Base-by-base conservation (phyloP, 1,140 invertebrate species). In the Ectropis grisescens region DNA sequence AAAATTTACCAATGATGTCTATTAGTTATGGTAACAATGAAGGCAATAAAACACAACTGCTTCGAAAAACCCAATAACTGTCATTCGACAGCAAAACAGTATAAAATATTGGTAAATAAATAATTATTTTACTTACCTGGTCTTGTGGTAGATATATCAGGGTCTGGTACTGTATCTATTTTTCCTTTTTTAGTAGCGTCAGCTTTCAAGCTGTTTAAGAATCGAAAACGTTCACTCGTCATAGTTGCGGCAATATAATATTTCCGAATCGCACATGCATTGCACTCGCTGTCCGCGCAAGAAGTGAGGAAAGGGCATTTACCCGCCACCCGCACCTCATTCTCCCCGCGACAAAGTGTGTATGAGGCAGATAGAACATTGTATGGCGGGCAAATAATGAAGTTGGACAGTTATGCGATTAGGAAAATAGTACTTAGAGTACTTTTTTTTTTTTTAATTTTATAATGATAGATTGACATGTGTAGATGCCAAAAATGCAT, bases 401-500 rank as follows among this genome's bases (percentile, higher is more conserved):
- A 26, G 24, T 26, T 26, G 24, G 24, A 26, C 10, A 26, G 24
- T 26, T 26, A 26, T 26, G 10, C 24, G 24, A 26, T 26, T n/a
- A 26, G 10, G 29, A 30, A 30, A 30, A 30, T 4, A 30, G 29
- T 30, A 30, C 12, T 30, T 30, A 30, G 9, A 30, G 29, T 15
- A 15, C 4, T 13, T 30, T 30, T 30, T 6, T 30, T 30, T 30
- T 30, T 11, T 30, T 30, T 5, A 3, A 30, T 9, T 6, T 30
- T 30, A 30, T 30, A 13, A 30, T 30, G 12, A 13, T 25, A 31
- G 29, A 15, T n/a, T 26, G 24, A n/a, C 24, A 26, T 31, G 14
- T 31, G 13, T 31, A 31, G 29, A 31, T 31, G 29, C 29, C 29
- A 31, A 31, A 31, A 31, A 15, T 31, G 29, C 29, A 31, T 15